Evolutionary conservation across 2,888 invertebrate species (phyloP).

Genomic region (Drosophila paramelanica): DNA sequence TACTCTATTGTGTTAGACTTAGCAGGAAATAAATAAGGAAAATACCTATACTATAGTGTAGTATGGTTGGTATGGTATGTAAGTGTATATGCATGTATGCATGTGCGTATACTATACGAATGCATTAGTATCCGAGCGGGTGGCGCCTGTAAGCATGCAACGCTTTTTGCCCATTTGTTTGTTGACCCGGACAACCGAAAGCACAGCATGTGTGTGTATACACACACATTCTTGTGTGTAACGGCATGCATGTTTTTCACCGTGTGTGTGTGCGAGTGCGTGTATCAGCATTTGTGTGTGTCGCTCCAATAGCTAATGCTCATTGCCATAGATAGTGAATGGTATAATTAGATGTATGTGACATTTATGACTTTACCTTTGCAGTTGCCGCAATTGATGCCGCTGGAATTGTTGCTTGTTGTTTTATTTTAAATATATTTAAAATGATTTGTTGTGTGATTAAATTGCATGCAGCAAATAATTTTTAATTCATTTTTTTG

Average conservation of each 20-base stretch:
- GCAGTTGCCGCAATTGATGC: constrained; percentile 14
- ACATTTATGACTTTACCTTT: constrained; percentile 35
- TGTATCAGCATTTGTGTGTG: constrained; percentile 19
- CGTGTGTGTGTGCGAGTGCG: constrained; percentile 2
- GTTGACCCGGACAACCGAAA: constrained; percentile 55
- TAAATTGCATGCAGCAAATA: constrained; percentile 10
- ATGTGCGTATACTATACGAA: neutral
- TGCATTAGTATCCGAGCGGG: constrained; percentile 31
- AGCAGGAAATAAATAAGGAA: neutral
- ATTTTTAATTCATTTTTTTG: neutral
- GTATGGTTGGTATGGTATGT: neutral
- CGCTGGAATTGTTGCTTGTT: neutral
- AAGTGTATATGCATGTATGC: neutral
- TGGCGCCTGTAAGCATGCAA: constrained; percentile 59
- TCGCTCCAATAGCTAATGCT: constrained; percentile 15
- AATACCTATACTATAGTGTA: neutral
- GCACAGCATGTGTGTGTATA: constrained; percentile 21
- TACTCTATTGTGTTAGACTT: neutral
- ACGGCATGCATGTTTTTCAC: constrained; percentile 15
- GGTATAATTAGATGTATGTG: constrained; percentile 31
- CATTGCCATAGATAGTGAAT: constrained; percentile 1
- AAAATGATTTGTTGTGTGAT: neutral
- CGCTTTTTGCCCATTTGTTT: constrained; percentile 58
- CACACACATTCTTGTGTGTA: constrained; percentile 14
- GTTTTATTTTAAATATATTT: constrained; percentile 1